Evolutionary conservation across 2,888 invertebrate species (phyloP).

Genomic region (Adineta ricciae): DNA sequence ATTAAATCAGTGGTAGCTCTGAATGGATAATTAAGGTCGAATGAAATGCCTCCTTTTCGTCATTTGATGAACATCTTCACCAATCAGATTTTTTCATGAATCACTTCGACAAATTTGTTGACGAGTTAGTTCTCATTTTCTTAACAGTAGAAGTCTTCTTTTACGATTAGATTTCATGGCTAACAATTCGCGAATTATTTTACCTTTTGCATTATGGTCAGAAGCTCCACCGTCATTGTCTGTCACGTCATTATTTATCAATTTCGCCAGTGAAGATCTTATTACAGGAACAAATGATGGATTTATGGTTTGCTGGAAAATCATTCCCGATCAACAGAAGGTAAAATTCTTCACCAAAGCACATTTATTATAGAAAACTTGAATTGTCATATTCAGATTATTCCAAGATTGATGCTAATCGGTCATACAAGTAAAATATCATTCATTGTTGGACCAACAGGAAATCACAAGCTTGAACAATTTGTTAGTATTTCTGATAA

Average conservation of each 20-base stretch:
- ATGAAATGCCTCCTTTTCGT: neutral
- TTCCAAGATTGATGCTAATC: constrained; percentile 19
- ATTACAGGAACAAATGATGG: constrained; percentile 2
- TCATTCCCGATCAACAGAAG: neutral
- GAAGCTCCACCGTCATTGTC: neutral
- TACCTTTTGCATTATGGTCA: neutral
- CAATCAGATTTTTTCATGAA: neutral
- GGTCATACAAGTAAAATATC: neutral
- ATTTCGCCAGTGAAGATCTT: neutral
- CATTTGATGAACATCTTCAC: neutral
- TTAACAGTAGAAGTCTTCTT: no score
- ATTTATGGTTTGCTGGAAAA: neutral
- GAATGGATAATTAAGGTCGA: neutral
- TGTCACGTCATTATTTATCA: neutral
- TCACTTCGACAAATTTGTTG: neutral
- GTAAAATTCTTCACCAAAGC: neutral
- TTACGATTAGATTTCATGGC: neutral
- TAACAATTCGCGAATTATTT: neutral
- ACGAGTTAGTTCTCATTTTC: neutral
- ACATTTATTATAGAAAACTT: neutral
- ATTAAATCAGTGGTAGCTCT: neutral
- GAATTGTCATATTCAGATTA: neutral
- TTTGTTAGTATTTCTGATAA: neutral
- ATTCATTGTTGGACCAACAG: neutral
- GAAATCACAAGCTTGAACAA: neutral